These are phyloP conservation scores for Itoplectis maculator DNA, from an alignment of 2,888 invertebrate genomes.

Conservation along the genomic window DNA sequence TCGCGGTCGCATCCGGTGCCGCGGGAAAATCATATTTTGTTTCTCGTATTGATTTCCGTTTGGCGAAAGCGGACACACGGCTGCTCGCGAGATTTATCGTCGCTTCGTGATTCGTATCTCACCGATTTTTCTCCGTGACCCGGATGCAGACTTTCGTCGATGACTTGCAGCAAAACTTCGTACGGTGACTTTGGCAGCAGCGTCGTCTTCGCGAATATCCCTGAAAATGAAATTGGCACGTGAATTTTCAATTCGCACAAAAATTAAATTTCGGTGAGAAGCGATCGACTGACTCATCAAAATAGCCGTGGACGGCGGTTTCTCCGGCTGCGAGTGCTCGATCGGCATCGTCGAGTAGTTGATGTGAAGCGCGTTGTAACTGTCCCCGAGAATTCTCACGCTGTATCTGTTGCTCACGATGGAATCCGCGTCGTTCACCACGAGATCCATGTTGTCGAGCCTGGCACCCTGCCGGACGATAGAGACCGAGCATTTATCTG, in stretches of 20 bases:
- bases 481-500: conserved; percentile 11
- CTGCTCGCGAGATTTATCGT: neutral
- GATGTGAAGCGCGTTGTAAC: conserved; percentile 82
- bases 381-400: conserved; percentile 81
- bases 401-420: conserved; percentile 83
- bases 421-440: conserved; percentile 84
- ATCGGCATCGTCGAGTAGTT: conserved; percentile 80
- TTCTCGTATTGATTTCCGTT: conserved; percentile 39
- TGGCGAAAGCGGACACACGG: neutral
- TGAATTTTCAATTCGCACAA: neutral
- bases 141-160: conserved; percentile 85
- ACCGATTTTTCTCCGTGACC: conserved; percentile 83
- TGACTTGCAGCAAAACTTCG: conserved; percentile 85
- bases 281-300: conserved; percentile 75
- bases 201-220: conserved; percentile 79
- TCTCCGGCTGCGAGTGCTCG: conserved; percentile 76
- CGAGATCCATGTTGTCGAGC: conserved; percentile 81
- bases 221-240: conserved; percentile 69
- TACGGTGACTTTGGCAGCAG: conserved; percentile 84
- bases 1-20: conserved; percentile 58
- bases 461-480: conserved; percentile 80
- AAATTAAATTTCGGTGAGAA: neutral
- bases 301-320: conserved; percentile 78
- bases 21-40: conserved; percentile 50
- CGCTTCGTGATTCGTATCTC: conserved; percentile 70